Evolutionary conservation across 2,888 invertebrate genomes (phyloP).

Genomic region (Sturmia bella): DNA sequence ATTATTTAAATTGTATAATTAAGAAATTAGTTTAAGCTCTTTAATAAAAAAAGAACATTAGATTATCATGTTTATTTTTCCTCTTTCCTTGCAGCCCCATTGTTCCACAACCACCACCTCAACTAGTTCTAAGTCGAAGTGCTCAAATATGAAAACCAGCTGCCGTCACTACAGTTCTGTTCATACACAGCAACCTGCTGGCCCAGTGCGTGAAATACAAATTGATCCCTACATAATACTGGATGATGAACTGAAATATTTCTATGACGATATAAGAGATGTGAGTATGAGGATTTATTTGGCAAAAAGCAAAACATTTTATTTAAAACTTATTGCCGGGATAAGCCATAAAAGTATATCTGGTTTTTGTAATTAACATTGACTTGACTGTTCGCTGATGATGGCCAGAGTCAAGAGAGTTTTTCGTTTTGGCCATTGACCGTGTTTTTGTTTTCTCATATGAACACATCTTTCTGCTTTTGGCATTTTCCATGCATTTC

Average conservation of each 20-base stretch:
- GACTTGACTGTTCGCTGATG: too few relatives aligned
- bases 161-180: conserved; percentile 86
- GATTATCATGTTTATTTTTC: conserved; percentile 7
- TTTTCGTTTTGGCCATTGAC: conserved; percentile 12
- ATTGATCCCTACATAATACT: conserved; percentile 93
- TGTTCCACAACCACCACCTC: conserved; percentile 53
- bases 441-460: conserved; percentile 8
- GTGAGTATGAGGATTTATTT: conserved; percentile 83
- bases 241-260: conserved; percentile 92
- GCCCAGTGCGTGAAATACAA: conserved; percentile 90
- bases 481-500: background rate
- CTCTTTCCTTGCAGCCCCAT: conserved; percentile 70
- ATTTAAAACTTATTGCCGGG: conserved; percentile 15
- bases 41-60: conserved; percentile 25
- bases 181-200: conserved; percentile 89
- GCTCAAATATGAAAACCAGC: conserved; percentile 68
- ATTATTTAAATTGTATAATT: background rate
- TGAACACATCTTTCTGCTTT: conserved; percentile 25
- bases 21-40: too few relatives aligned
- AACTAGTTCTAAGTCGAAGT: conserved; percentile 67
- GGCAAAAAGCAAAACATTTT: background rate
- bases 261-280: conserved; percentile 92
- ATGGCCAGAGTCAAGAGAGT: conserved; percentile 18
- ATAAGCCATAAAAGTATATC: conserved; percentile 9
- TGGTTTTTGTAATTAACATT: conserved; percentile 17